These are phyloP conservation scores for Solea senegalensis DNA, from an alignment of 2,113 vertebrate species.

Conservation along the genomic window DNA sequence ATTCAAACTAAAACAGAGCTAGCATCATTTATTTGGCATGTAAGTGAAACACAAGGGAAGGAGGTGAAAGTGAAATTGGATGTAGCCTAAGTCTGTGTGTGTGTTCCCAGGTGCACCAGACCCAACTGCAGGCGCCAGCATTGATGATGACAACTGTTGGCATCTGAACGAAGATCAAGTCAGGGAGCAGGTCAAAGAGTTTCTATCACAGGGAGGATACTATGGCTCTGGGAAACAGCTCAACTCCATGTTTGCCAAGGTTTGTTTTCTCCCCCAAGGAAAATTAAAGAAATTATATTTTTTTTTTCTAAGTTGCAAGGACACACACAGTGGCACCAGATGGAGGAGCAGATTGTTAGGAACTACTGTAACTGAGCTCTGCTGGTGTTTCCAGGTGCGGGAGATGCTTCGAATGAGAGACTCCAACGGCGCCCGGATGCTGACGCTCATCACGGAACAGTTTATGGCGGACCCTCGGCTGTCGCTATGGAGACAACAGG, in stretches of 20 bases:
- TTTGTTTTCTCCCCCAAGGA: slow-evolving; percentile 42
- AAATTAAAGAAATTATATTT: too few species aligned
- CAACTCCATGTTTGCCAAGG: slow-evolving; percentile 99
- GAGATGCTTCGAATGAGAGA: slow-evolving; percentile 99
- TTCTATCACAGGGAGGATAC: slow-evolving; percentile 97
- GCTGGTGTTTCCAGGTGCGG: slow-evolving; percentile 84
- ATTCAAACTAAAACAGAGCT: too few species aligned
- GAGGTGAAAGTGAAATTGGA: background rate
- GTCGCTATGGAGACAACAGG: slow-evolving; percentile 97
- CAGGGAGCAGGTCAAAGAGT: slow-evolving; percentile 97
- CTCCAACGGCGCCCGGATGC: slow-evolving; percentile 97
- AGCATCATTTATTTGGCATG: too few species aligned
- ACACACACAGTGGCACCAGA: too few species aligned
- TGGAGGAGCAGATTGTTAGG: background rate
- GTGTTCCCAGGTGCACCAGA: slow-evolving; percentile 89
- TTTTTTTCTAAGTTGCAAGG: background rate
- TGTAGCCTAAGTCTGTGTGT: background rate
- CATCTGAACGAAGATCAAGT: slow-evolving; percentile 98
- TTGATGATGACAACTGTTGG: slow-evolving; percentile 99
- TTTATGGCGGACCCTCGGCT: slow-evolving; percentile 98
- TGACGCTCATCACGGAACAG: slow-evolving; percentile 96
- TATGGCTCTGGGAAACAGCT: slow-evolving; percentile 98
- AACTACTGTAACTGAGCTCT: slow-evolving; percentile 26
- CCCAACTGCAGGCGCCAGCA: slow-evolving; percentile 97
- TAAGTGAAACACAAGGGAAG: background rate